Percentiles rank a stretch among this genome's conserved stretches.
These are phyloP conservation scores for Drosophila lini DNA, from an alignment of 1,140 invertebrate species.

Conservation along the genomic window DNA sequence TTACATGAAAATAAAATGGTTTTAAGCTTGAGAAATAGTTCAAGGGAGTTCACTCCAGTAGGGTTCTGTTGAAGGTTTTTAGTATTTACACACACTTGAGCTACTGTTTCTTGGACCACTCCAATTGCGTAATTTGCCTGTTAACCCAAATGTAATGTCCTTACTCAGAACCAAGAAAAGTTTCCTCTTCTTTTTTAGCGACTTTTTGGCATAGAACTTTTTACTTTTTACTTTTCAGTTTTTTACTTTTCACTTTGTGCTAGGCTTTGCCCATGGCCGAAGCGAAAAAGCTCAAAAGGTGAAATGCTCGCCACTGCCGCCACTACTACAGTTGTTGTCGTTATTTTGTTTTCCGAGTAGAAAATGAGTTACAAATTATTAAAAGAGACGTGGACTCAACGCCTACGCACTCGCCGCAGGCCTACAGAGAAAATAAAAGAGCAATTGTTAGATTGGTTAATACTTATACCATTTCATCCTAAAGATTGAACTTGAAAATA, in stretches of 20 bases:
- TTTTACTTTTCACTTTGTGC: conserved; percentile 67
- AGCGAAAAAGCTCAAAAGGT: conserved; percentile 61
- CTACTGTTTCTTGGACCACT: conserved; percentile 36
- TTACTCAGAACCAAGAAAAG: conserved; percentile 51
- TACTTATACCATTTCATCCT: too few species aligned
- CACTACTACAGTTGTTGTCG: conserved; percentile 30
- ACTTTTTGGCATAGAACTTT: conserved; percentile 71
- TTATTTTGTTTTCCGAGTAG: conserved; percentile 67
- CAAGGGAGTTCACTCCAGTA: not conserved
- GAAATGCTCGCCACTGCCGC: conserved; percentile 39
- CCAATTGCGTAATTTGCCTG: conserved; percentile 68
- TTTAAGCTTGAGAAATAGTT: not conserved
- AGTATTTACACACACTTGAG: conserved; percentile 4
- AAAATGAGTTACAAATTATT: conserved; percentile 81
- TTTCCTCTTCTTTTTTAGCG: conserved; percentile 51
- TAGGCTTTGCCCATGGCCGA: conserved; percentile 41
- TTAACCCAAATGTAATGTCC: conserved; percentile 71
- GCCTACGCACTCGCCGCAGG: conserved; percentile 37
- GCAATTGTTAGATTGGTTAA: not conserved
- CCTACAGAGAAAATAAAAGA: conserved; percentile 16
- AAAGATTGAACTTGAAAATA: too few species aligned
- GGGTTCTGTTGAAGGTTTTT: conserved; percentile 2
- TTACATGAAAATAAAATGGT: too few species aligned
- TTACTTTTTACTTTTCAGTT: conserved; percentile 66
- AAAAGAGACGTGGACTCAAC: conserved; percentile 58